Conservation (phyloP, 2,888 invertebrate species). For the Tetropium fuscum region DNA sequence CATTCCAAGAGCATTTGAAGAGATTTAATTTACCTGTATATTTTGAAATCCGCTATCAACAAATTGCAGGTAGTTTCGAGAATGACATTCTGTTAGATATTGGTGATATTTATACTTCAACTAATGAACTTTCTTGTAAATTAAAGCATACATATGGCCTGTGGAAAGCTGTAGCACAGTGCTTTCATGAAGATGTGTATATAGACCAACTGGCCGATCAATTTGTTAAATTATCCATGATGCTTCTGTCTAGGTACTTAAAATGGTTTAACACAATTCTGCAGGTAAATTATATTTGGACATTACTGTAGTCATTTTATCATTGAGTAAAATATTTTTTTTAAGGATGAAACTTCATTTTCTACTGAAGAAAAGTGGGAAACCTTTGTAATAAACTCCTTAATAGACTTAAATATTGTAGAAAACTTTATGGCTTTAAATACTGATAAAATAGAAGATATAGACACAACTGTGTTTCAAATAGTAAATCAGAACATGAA, state of each 20-base stretch:
- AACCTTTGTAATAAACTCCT: constrained; percentile 53
- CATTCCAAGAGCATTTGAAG: constrained; percentile 80
- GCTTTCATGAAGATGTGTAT: constrained; percentile 86
- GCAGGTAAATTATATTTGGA: too few species aligned
- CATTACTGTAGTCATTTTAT: too few species aligned
- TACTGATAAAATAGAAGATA: constrained; percentile 32
- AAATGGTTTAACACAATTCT: constrained; percentile 72
- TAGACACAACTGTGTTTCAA: constrained; percentile 51
- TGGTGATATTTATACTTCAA: constrained; percentile 49
- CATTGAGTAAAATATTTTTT: constrained; percentile 14
- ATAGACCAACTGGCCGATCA: constrained; percentile 82
- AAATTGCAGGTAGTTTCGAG: constrained; percentile 82
- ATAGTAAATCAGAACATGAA: constrained; percentile 52
- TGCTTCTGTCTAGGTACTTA: constrained; percentile 83
- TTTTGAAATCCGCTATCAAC: constrained; percentile 95
- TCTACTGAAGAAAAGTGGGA: constrained; percentile 44
- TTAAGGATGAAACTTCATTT: constrained; percentile 18
- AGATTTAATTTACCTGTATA: constrained; percentile 97
- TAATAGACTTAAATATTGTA: constrained; percentile 53
- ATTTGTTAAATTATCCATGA: constrained; percentile 91
- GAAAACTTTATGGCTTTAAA: constrained; percentile 43
- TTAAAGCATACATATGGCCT: constrained; percentile 64
- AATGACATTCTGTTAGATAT: constrained; percentile 57
- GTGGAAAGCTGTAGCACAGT: constrained; percentile 66
- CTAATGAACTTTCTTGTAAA: constrained; percentile 64